Percentiles rank a stretch among this genome's conserved stretches.
Conservation (phyloP, 1,140 invertebrate species). For the Magallana ariakensis region DNA sequence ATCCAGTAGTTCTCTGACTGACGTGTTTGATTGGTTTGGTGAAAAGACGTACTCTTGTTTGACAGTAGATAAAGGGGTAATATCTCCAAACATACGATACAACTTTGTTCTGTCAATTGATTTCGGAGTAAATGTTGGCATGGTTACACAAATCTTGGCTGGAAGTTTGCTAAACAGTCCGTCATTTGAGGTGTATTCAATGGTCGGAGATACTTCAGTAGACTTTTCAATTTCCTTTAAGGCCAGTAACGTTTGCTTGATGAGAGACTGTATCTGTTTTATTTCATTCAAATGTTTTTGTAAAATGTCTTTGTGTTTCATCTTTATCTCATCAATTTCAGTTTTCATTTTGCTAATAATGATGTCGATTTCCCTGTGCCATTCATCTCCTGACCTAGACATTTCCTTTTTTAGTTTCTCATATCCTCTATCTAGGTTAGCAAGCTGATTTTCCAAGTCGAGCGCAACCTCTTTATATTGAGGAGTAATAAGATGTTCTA, state of each 20-base stretch:
- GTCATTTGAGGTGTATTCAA: neutral
- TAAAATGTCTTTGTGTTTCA: neutral
- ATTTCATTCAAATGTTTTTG: neutral
- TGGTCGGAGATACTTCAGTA: neutral
- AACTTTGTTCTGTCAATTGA: neutral
- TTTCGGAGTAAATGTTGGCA: neutral
- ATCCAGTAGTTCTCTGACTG: neutral
- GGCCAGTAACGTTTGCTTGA: neutral
- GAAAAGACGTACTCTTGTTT: neutral
- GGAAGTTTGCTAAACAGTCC: neutral
- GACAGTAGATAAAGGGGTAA: neutral
- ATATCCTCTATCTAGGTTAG: neutral
- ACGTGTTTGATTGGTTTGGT: neutral
- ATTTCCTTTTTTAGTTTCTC: neutral
- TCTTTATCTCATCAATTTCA: neutral
- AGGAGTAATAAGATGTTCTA: neutral
- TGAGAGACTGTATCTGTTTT: neutral
- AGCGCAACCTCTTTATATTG: neutral
- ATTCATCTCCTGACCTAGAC: neutral
- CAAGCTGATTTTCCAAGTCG: neutral
- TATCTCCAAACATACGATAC: neutral
- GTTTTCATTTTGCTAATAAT: neutral
- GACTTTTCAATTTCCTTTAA: neutral
- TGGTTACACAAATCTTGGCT: neutral
- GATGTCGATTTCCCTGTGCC: neutral